Base-by-base conservation (phyloP, 2,797 vertebrate genomes). In the Choloepus didactylus region DNA sequence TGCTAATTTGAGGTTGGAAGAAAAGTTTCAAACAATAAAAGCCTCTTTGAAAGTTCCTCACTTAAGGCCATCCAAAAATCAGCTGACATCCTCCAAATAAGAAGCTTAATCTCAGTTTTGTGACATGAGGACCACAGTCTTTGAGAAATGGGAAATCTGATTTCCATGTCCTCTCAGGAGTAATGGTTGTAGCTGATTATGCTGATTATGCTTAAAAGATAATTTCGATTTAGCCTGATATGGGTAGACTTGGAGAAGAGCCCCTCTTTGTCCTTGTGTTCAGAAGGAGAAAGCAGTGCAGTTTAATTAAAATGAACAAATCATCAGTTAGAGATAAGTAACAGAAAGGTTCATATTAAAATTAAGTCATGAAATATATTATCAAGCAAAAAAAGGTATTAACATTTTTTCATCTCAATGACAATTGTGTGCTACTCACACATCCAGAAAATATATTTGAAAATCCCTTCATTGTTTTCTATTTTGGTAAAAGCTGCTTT, bases 301-400 rank as follows among this genome's bases (percentile, higher is more conserved):
- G 3, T 87, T 89, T 95, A 96, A 94, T 94, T 89, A 94, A 95
- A 97, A 95, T 31, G 44, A 95, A 51, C 35, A 95, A 81, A 49
- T 38, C 44, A 92, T 93, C 31, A 67, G 10, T 46, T 89, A 29
- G 75, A 77, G 31, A 80, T 95, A 95, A 83, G 77, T 70, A 60
- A 73, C 18, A 56, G 23, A 79, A 25, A 85, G 14, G 27, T 25
- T 94, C 38, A 81, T 29, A 86, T 95, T 81, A 93, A 92, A 94
- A 89, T 89, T 31, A 93, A 73, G 18, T 0, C 59, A 89, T 87
- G 23, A 73, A 72, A 86, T 72, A 84, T 38, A 56, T n/a, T 77
- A 91, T 41, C 51, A 87, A 91, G 15, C 3, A n/a, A 82, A 77
- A 94, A 75, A 75, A 73, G 1, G 2, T 76, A 60, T 77, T 92